Evolutionary conservation across 2,797 vertebrate species (phyloP).

Genomic region (Tolypeutes matacus): DNA sequence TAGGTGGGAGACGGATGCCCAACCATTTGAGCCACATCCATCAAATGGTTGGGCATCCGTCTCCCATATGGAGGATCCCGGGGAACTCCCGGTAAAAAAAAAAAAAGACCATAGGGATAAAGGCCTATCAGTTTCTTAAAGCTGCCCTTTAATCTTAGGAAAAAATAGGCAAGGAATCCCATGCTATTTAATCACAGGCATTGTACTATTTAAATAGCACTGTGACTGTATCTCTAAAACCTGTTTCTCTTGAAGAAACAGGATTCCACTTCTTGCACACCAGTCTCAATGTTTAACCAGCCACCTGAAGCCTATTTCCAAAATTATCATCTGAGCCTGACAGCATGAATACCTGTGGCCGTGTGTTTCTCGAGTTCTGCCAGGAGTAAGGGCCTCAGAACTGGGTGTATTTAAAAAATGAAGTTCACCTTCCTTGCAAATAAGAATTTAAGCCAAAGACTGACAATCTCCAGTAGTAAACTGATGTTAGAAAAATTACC

Average conservation of each 20-base stretch:
- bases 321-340: slow-evolving; percentile 30
- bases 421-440: not conserved
- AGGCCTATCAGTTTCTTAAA: too few species aligned
- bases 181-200: not conserved
- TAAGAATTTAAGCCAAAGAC: not conserved
- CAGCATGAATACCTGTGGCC: not conserved
- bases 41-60: too few species aligned
- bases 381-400: not conserved
- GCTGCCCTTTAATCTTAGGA: too few species aligned
- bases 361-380: not conserved
- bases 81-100: too few species aligned
- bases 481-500: not conserved
- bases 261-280: not conserved
- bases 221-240: slow-evolving; percentile 8
- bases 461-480: not conserved
- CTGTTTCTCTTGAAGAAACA: slow-evolving; percentile 16
- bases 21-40: too few species aligned
- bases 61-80: too few species aligned
- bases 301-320: not conserved
- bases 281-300: not conserved
- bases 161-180: not conserved
- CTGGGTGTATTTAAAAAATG: not conserved
- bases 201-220: too few species aligned
- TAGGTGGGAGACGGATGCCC: too few species aligned
- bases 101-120: not conserved